A percentile compares a stretch with the other conserved stretches of the same genome.
phyloP scores from a whole-genome alignment of 2,113 vertebrate species.

The Rhizomys pruinosus region DNA sequence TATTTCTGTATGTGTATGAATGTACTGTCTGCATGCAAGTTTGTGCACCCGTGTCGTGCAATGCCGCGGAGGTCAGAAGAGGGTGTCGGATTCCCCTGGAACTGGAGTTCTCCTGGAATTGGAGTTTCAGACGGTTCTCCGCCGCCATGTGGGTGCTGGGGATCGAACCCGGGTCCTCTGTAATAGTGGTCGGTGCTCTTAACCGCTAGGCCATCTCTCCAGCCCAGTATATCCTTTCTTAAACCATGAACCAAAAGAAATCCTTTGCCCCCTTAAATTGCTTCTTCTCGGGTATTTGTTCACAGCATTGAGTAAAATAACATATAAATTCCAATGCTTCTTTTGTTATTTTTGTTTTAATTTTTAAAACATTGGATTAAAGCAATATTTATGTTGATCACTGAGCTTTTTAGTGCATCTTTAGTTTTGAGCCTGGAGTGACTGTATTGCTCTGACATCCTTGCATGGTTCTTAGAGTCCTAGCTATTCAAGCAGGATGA shows the following conservation, averaged over 20 bases:
- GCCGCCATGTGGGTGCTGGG: too few relatives aligned
- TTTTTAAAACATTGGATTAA: background rate
- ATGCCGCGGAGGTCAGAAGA: too few relatives aligned
- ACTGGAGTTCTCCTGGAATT: too few relatives aligned
- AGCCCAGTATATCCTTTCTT: too few relatives aligned
- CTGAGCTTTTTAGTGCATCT: background rate
- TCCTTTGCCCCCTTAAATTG: background rate
- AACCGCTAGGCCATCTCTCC: too few relatives aligned
- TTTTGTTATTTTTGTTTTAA: conserved; percentile 4
- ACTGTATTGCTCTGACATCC: background rate
- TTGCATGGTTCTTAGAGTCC: background rate
- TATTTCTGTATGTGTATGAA: too few relatives aligned
- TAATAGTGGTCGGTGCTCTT: too few relatives aligned
- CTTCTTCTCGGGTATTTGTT: background rate
- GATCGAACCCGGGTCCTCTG: too few relatives aligned
- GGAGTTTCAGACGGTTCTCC: too few relatives aligned
- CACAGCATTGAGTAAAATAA: background rate
- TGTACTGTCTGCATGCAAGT: too few relatives aligned
- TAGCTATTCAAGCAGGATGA: background rate
- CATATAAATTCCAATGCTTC: background rate
- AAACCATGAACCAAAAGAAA: background rate
- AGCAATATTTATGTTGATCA: background rate
- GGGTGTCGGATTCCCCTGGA: too few relatives aligned
- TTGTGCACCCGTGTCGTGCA: too few relatives aligned
- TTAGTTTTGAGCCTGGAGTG: background rate